Base-by-base conservation (phyloP, 2,888 invertebrate species). In the Petrophora chlorosata region DNA sequence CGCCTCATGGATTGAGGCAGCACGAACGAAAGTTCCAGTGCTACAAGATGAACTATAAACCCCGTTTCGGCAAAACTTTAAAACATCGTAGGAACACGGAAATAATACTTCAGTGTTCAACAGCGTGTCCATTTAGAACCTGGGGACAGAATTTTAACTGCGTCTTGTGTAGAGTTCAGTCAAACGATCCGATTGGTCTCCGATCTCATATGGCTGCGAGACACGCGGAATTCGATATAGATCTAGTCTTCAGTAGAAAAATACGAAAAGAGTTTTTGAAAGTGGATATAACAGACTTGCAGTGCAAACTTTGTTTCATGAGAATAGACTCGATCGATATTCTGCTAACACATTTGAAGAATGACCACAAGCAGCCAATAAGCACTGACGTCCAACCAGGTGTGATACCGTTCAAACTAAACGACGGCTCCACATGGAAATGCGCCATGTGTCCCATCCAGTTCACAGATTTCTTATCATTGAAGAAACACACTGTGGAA, bases 121-220 rank as follows among this genome's bases (percentile, higher is more conserved):
- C 88, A 0, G 89, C 87, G 1, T 80, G 82, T 28, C 89, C 89
- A 0, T 89, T 89, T 29, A 73, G 89, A 28, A 88, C 87, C 14
- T 88, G 88, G 88, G 88, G 87, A 0, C 87, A 88, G 55, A 88
- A 88, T 46, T 89, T 89, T 41, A 88, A 87, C 41, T 89, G 89
- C 43, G 82, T 86, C 0, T 81, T 88, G 33, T 89, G 89, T 48
- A 66, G 88, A 5, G 88, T 88, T 0, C 86, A 88, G 35, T 85
- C 89, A 0, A 85, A 85, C 38, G 88, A 88, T 49, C 89, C 89
- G 0, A 78, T 79, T n/a, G 88, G 88, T 0, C 60, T 89, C 4
- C 63, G 89, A 41, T 73, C 82, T 1, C 89, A 89, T 35, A 86
- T 89, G 85, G 83, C 86, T 0, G 69, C 83, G 0, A 72, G 82